These are phyloP conservation scores for Coluber constrictor DNA, from an alignment of 2,797 vertebrate species.

Conservation along the genomic window DNA sequence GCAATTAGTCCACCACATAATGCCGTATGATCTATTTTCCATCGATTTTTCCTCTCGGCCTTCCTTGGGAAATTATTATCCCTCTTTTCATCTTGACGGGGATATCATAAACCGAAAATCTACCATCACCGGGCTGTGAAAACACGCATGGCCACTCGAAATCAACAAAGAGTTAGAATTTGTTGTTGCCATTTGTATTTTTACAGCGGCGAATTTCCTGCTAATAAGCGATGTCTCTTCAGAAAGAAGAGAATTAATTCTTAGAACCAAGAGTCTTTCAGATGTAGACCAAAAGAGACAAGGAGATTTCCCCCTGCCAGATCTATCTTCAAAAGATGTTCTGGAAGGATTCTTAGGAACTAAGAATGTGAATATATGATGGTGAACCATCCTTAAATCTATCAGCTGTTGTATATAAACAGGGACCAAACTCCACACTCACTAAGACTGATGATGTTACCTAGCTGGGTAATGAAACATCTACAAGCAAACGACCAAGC, in stretches of 20 bases:
- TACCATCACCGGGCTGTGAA: not conserved
- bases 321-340: not conserved
- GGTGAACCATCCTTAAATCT: not conserved
- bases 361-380: not conserved
- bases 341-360: not conserved
- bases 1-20: not conserved
- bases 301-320: not conserved
- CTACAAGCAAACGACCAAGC: not conserved
- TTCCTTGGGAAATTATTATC: not conserved
- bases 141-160: not conserved
- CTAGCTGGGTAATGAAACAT: not conserved
- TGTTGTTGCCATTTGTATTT: not conserved
- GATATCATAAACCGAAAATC: not conserved
- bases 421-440: not conserved
- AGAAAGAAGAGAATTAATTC: not conserved
- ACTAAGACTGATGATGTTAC: not conserved
- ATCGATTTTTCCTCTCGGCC: not conserved
- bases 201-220: not conserved
- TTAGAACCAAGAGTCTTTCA: not conserved
- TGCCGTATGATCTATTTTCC: not conserved
- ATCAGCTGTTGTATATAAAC: not conserved
- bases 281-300: not conserved
- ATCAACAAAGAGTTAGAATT: not conserved
- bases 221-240: not conserved
- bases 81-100: not conserved